A percentile compares a stretch with the other conserved stretches of the same genome.
These are phyloP conservation scores for Eulemur macaco DNA, from an alignment of 2,113 vertebrate genomes.

Conservation along the genomic window DNA sequence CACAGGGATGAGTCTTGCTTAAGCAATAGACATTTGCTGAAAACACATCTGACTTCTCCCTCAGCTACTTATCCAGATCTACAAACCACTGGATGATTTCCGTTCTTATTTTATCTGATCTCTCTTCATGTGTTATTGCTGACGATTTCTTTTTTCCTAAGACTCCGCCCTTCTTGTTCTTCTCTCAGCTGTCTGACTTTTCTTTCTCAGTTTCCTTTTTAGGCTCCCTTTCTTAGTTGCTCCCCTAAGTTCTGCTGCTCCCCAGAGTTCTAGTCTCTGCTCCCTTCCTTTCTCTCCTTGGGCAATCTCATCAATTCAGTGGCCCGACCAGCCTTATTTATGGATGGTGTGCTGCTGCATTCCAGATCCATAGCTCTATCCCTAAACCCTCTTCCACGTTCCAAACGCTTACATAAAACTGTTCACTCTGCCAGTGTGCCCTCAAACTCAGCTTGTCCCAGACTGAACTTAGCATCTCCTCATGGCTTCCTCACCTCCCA, in stretches of 20 bases:
- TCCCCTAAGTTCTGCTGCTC: not conserved
- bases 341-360: not conserved
- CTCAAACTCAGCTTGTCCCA: not conserved
- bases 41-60: not conserved
- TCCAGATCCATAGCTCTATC: not conserved
- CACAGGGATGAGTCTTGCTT: not conserved
- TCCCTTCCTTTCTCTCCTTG: not conserved
- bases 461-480: not conserved
- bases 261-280: not conserved
- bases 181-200: not conserved
- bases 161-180: not conserved
- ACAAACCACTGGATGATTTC: not conserved
- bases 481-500: not conserved
- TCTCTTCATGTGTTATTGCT: not conserved
- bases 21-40: not conserved
- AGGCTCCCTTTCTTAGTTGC: not conserved
- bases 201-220: constrained; percentile 19
- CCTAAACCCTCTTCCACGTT: not conserved
- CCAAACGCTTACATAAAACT: not conserved
- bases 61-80: not conserved
- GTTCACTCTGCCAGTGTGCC: not conserved
- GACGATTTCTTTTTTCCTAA: not conserved
- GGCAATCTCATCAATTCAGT: not conserved
- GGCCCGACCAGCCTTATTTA: not conserved
- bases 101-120: not conserved